Conservation (phyloP, 2,113 vertebrate genomes). For the Plotosus lineatus region DNA sequence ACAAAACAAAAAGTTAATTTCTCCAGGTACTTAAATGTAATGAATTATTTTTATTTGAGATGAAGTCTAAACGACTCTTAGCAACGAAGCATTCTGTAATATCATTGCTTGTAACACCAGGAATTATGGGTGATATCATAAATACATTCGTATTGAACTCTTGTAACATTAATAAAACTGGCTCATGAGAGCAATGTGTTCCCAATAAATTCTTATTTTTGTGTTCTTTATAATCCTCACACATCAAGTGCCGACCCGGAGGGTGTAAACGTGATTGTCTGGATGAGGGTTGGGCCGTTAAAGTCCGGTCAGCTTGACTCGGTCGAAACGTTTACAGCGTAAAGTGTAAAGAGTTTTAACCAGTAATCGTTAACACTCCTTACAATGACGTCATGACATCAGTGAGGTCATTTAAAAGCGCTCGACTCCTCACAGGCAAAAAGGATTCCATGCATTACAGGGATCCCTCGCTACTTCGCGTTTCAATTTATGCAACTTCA, state of each 20-base stretch:
- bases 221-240: neutral
- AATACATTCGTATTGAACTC: neutral
- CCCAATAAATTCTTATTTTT: neutral
- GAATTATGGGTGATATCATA: no score
- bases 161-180: neutral
- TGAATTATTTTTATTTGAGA: neutral
- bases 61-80: neutral
- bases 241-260: constrained; percentile 1
- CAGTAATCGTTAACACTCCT: neutral
- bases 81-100: neutral
- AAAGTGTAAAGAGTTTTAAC: neutral
- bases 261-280: neutral
- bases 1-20: constrained; percentile 3
- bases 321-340: neutral
- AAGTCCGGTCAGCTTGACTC: neutral
- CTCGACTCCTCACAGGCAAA: no score
- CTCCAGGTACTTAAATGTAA: neutral
- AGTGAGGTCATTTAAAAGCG: neutral
- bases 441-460: no score
- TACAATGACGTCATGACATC: neutral
- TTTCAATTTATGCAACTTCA: no score
- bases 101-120: neutral
- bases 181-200: neutral
- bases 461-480: no score
- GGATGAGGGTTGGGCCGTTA: neutral